Evolutionary conservation across 2,797 vertebrate genomes (phyloP), one percentile per base, ranked within the genome.

Genomic region (Rhynchotus rufescens): DNA sequence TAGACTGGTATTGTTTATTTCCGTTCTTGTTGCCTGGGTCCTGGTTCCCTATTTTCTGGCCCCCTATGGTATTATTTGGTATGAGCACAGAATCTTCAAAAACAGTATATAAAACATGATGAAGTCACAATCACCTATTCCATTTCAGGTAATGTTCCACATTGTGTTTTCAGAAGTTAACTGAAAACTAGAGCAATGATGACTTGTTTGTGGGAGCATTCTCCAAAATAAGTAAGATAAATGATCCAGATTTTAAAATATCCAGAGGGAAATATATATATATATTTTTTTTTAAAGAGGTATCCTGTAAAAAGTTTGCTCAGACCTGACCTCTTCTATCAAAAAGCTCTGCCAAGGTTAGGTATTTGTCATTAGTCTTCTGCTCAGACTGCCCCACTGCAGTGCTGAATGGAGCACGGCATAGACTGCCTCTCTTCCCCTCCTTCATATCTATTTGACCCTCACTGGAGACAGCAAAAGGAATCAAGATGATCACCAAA

Each of bases 191-290:
- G 51, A 78, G 66, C 36, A 38, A n/a, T 23, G 15, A 51, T 73
- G 28, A 10, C 25, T 0, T 0, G 1, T 67, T 64, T 73, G 28
- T 44, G 61, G 21, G 47, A 36, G n/a, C 36, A 8, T 51, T 25
- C 36, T 62, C 28, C 72, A 12, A 76, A 80, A 80, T 42, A 71
- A 36, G n/a, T n/a, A n/a, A n/a, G n/a, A 67, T 54, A 17, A 54
- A 30, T 56, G 52, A 56, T n/a, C 52, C 16, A n/a, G 28, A 17
- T 30, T 56, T 30, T 19, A 56, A 56, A 56, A 56, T 56, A 19
- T 64, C 49, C 19, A 26, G 74, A 61, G 40, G 47, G 6, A 68
- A 69, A 73, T 68, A 25, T 15, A 8, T 10, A 13, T 67, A 44
- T 47, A 47, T 49, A 36, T 36, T 30, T 4, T 69, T 86, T 38